phyloP scores from a whole-genome alignment of 2,113 vertebrate genomes.

The Dasyornis broadbenti region DNA sequence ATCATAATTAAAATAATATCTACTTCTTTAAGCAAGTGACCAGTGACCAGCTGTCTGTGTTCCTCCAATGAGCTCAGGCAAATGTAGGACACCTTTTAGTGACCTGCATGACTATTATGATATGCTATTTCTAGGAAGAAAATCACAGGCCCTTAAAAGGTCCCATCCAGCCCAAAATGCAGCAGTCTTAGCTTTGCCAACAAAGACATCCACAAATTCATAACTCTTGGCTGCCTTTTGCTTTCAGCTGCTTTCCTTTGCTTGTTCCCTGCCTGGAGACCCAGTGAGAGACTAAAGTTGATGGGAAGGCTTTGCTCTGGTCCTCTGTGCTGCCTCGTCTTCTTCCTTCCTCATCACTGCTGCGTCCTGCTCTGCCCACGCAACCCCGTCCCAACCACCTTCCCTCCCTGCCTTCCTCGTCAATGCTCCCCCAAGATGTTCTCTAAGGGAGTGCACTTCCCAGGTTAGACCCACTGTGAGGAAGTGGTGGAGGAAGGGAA shows the following conservation, averaged over 20 bases:
- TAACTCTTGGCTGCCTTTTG: neutral
- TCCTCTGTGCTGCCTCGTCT: neutral
- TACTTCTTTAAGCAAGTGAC: neutral
- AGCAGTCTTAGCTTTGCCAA: neutral
- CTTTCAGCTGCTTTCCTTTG: neutral
- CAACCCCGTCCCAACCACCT: neutral
- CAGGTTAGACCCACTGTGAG: neutral
- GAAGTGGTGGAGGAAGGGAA: neutral
- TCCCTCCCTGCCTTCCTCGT: neutral
- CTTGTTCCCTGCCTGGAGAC: neutral
- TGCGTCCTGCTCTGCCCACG: neutral
- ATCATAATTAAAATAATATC: neutral
- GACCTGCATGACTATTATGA: neutral
- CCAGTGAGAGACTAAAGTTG: neutral
- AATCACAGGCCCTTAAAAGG: neutral
- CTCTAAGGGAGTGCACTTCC: neutral
- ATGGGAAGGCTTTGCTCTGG: neutral
- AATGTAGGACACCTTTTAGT: neutral
- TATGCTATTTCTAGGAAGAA: neutral
- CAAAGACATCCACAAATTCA: neutral
- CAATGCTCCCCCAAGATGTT: neutral
- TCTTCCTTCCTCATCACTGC: constrained; percentile 17
- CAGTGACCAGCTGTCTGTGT: neutral
- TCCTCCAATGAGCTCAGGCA: neutral
- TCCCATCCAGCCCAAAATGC: neutral